A percentile compares a stretch with the other conserved stretches of the same genome.
These are phyloP conservation scores for Myathropa florea DNA, from an alignment of 2,888 invertebrate species.

Conservation along the genomic window DNA sequence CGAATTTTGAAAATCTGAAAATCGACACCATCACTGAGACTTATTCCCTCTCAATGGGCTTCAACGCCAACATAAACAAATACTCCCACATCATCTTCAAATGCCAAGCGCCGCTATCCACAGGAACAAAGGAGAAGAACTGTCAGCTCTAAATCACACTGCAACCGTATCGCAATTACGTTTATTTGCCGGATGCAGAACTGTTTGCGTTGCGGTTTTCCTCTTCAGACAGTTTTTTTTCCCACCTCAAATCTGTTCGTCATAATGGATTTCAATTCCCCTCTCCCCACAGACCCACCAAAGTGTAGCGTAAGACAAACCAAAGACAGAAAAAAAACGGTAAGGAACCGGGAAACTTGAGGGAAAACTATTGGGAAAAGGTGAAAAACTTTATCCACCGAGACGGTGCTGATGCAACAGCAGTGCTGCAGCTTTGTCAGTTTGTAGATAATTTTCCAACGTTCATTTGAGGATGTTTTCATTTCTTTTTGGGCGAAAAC, in stretches of 20 bases:
- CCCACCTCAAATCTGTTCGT: constrained; percentile 20
- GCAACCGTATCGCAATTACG: constrained; percentile 22
- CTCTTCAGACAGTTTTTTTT: constrained; percentile 19
- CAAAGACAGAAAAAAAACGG: not conserved
- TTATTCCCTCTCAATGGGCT: too few species aligned
- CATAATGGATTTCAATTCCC: constrained; percentile 15
- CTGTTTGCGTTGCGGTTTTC: constrained; percentile 29
- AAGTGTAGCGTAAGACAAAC: too few species aligned
- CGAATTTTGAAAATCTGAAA: too few species aligned
- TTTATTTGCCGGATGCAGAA: constrained; percentile 19
- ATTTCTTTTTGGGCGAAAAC: too few species aligned
- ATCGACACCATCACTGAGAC: too few species aligned
- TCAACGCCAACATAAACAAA: too few species aligned
- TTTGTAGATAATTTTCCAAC: not conserved
- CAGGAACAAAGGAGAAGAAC: too few species aligned
- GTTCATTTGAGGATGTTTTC: not conserved
- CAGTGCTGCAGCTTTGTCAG: not conserved
- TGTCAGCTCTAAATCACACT: not conserved
- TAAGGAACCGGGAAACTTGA: not conserved
- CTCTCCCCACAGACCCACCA: not conserved
- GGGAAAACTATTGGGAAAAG: constrained; percentile 16
- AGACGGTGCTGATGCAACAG: constrained; percentile 14
- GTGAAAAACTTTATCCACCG: constrained; percentile 45
- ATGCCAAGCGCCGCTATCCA: too few species aligned
- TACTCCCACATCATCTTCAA: too few species aligned